phyloP scores from a whole-genome alignment of 2,888 invertebrate genomes.

The Drosophila anceps region DNA sequence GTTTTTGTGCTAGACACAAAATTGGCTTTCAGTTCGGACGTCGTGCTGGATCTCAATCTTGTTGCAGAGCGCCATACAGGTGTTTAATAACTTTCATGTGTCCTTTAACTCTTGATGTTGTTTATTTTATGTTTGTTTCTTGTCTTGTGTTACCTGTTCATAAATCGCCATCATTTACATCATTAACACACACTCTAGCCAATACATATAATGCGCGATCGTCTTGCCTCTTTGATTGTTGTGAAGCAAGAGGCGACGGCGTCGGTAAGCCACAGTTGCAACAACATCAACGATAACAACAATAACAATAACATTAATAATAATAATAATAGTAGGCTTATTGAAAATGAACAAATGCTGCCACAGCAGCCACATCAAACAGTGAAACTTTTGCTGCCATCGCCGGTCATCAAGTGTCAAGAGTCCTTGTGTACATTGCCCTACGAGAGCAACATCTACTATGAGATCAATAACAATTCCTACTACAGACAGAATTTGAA shows the following conservation, averaged over 20 bases:
- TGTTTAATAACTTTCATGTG: slow-evolving; percentile 72
- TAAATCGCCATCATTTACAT: slow-evolving; percentile 12
- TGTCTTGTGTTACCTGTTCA: slow-evolving; percentile 25
- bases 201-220: slow-evolving; percentile 84
- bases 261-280: slow-evolving; percentile 49
- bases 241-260: slow-evolving; percentile 84
- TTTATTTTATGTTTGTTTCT: slow-evolving; percentile 33
- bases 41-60: slow-evolving; percentile 84
- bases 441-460: slow-evolving; percentile 48
- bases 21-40: slow-evolving; percentile 32
- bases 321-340: slow-evolving; percentile 38
- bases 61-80: slow-evolving; percentile 83
- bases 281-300: slow-evolving; percentile 41
- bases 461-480: slow-evolving; percentile 81
- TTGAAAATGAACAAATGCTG: slow-evolving; percentile 26
- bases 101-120: slow-evolving; percentile 51
- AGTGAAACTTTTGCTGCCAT: slow-evolving; percentile 22
- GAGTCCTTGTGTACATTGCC: slow-evolving; percentile 58
- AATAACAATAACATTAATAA: slow-evolving; percentile 28
- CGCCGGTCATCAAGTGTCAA: slow-evolving; percentile 65
- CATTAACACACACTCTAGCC: neutral
- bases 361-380: slow-evolving; percentile 45
- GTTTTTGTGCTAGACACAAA: slow-evolving; percentile 17
- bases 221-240: slow-evolving; percentile 85
- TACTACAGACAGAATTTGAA: slow-evolving; percentile 73